Percentiles rank a stretch among this genome's conserved stretches.
phyloP scores from a whole-genome alignment of 2,888 invertebrate species.

The Drosophila phalerata region DNA sequence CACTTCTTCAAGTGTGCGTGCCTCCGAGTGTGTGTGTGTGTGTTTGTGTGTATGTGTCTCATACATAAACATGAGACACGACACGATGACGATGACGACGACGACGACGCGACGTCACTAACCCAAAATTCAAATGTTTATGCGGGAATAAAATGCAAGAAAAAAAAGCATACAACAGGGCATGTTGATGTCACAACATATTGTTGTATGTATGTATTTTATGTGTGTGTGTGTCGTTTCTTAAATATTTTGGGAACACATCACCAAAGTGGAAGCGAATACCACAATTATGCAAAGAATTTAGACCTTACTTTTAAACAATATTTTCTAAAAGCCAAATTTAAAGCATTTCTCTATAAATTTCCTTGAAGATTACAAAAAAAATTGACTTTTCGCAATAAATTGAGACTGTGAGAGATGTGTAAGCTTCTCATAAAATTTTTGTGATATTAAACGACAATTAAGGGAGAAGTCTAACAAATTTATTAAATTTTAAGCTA shows the following conservation, averaged over 20 bases:
- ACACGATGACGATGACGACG: slow-evolving; percentile 10
- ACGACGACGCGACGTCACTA: slow-evolving; percentile 55
- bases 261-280: not conserved
- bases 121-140: slow-evolving; percentile 77
- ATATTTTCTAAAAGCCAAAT: slow-evolving; percentile 1
- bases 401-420: too few relatives aligned
- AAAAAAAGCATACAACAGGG: slow-evolving; percentile 27
- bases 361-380: too few relatives aligned
- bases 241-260: slow-evolving; percentile 9
- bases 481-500: too few relatives aligned
- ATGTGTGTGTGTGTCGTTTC: not conserved
- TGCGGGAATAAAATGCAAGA: slow-evolving; percentile 58
- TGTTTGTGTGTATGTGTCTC: slow-evolving; percentile 40
- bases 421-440: too few relatives aligned
- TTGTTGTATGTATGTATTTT: slow-evolving; percentile 6
- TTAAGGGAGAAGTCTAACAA: too few relatives aligned
- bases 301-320: slow-evolving; percentile 11
- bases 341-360: not conserved
- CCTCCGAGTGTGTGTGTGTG: slow-evolving; percentile 12
- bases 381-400: too few relatives aligned
- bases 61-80: slow-evolving; percentile 70
- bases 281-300: slow-evolving; percentile 23
- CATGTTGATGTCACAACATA: slow-evolving; percentile 24
- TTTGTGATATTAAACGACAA: too few relatives aligned
- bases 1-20: slow-evolving; percentile 13